phyloP scores from a whole-genome alignment of 2,888 invertebrate species.

The Clunio marinus region DNA sequence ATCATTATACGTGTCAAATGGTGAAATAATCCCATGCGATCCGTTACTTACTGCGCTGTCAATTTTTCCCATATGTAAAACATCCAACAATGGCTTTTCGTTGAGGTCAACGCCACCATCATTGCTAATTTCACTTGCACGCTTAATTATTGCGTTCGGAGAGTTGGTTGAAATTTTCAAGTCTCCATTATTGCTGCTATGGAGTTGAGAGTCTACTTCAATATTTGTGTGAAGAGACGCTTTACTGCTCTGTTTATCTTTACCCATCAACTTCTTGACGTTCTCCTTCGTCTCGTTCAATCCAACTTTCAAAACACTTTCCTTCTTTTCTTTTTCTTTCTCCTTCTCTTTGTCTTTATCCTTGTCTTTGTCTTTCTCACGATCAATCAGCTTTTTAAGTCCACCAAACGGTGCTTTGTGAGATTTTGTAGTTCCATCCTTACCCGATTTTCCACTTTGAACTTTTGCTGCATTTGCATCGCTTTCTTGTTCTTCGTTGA shows the following conservation, averaged over 20 bases:
- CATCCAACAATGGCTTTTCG: background rate
- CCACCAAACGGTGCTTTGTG: conserved; percentile 51
- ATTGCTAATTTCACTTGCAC: conserved; percentile 7
- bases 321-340: background rate
- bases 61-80: background rate
- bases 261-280: conserved; percentile 30
- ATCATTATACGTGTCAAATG: conserved; percentile 25
- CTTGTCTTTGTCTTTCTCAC: conserved; percentile 46
- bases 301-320: conserved; percentile 25
- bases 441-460: conserved; percentile 47
- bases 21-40: conserved; percentile 31
- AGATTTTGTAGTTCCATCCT: conserved; percentile 44
- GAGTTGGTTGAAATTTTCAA: conserved; percentile 1
- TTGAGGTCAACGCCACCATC: conserved; percentile 6
- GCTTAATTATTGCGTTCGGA: background rate
- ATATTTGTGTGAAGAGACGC: background rate
- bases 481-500: conserved; percentile 48
- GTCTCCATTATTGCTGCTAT: conserved; percentile 12
- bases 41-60: background rate
- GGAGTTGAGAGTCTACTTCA: background rate
- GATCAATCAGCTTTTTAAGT: conserved; percentile 51
- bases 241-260: conserved; percentile 31
- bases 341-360: conserved; percentile 42
- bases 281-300: conserved; percentile 31
- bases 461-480: conserved; percentile 39